Percentiles rank a stretch among this genome's conserved stretches.
phyloP scores from a whole-genome alignment of 1,140 invertebrate genomes.

The Trissolcus basalis region DNA sequence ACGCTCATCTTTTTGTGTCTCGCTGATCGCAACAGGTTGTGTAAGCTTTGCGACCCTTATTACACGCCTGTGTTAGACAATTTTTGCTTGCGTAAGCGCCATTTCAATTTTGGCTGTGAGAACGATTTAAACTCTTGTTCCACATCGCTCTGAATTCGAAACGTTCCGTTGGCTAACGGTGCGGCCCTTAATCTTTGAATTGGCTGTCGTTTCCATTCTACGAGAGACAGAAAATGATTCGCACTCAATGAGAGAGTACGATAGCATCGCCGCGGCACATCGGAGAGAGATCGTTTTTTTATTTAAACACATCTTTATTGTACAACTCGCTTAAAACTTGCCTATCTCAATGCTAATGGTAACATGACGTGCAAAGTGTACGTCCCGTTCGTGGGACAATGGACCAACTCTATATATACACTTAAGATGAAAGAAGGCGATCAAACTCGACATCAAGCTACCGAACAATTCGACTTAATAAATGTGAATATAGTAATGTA shows the following conservation, averaged over 20 bases:
- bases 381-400: slow-evolving; percentile 18
- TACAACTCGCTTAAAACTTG: slow-evolving; percentile 11
- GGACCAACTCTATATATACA: slow-evolving; percentile 28
- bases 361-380: slow-evolving; percentile 28
- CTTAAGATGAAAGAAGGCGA: too few relatives aligned
- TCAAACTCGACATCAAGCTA: too few relatives aligned
- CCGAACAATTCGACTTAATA: too few relatives aligned
- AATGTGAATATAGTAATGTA: too few relatives aligned
- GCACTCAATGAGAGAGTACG: slow-evolving; percentile 16
- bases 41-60: not conserved
- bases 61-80: not conserved
- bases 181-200: slow-evolving; percentile 12
- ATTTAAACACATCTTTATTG: slow-evolving; percentile 16
- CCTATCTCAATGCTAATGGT: slow-evolving; percentile 35
- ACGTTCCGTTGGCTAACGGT: slow-evolving; percentile 13
- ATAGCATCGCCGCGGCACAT: slow-evolving; percentile 16
- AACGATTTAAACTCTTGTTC: slow-evolving; percentile 63
- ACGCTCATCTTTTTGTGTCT: slow-evolving; percentile 35
- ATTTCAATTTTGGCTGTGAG: slow-evolving; percentile 62
- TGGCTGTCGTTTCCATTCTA: slow-evolving; percentile 14
- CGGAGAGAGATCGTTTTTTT: slow-evolving; percentile 18
- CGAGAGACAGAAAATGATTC: slow-evolving; percentile 25
- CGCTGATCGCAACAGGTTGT: not conserved
- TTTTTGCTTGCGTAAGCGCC: not conserved
- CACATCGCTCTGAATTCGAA: slow-evolving; percentile 8